phyloP scores from a whole-genome alignment of 2,797 vertebrate species.

The Agapornis canus region DNA sequence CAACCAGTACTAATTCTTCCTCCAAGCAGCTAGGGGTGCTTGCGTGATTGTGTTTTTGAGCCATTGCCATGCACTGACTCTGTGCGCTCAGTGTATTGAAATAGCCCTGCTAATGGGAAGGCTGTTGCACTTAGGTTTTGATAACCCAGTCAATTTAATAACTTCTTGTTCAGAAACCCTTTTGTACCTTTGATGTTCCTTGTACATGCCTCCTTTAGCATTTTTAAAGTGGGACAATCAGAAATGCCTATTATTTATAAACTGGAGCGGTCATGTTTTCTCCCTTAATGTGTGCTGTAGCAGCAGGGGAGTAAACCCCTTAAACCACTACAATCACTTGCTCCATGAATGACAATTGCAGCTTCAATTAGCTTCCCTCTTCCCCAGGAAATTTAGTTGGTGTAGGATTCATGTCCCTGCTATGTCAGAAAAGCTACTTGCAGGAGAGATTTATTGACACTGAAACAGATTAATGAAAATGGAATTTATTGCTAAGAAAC shows the following conservation, averaged over 20 bases:
- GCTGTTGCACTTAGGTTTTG: background rate
- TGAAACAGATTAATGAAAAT: background rate
- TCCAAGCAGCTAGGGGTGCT: background rate
- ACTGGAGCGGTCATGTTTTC: background rate
- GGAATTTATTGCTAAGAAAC: background rate
- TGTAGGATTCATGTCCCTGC: background rate
- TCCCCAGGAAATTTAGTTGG: background rate
- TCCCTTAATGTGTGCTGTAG: background rate
- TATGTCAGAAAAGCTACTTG: background rate
- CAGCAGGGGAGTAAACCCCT: background rate
- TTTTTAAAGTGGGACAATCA: background rate
- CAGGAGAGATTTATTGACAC: background rate
- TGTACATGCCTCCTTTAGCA: background rate
- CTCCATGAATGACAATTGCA: background rate
- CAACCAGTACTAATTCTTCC: background rate
- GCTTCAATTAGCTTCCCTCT: background rate
- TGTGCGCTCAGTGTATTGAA: background rate
- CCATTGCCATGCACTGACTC: background rate
- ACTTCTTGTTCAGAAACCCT: background rate
- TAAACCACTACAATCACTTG: background rate
- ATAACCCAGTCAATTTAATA: background rate
- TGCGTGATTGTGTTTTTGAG: background rate
- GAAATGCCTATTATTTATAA: background rate
- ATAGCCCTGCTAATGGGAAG: background rate
- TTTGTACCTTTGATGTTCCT: background rate